Conservation (phyloP, 2,113 vertebrate species). For the Zosterops hypoxanthus region DNA sequence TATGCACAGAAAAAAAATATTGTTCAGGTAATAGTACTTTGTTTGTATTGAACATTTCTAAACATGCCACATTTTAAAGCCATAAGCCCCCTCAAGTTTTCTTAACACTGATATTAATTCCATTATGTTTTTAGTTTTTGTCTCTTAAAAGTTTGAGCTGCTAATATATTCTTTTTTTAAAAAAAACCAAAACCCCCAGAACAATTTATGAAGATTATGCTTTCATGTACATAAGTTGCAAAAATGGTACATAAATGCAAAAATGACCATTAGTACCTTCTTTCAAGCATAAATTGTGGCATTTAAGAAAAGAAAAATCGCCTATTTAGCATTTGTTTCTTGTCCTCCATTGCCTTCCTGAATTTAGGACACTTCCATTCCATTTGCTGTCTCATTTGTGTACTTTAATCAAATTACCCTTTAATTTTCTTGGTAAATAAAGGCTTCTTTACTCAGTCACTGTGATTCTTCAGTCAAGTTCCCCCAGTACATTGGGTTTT, state of each 20-base stretch:
- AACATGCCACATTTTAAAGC: background rate
- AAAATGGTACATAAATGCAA: background rate
- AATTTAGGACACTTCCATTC: background rate
- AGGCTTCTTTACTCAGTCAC: background rate
- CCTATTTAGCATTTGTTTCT: background rate
- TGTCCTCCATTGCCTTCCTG: background rate
- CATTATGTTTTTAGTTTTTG: background rate
- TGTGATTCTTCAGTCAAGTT: background rate
- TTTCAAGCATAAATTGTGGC: background rate
- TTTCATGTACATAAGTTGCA: background rate
- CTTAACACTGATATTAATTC: background rate
- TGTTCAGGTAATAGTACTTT: background rate
- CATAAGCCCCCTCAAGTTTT: background rate
- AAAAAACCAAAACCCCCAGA: background rate
- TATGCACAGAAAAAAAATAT: background rate
- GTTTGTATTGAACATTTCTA: background rate
- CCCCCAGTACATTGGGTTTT: rapidly evolving
- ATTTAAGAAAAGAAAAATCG: background rate
- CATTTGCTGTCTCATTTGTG: background rate
- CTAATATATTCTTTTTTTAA: background rate
- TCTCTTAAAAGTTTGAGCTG: background rate
- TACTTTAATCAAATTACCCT: background rate
- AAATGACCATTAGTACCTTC: background rate
- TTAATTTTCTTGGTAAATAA: background rate
- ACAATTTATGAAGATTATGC: background rate